Base-by-base conservation (phyloP, 2,113 vertebrate genomes). In the Podarcis raffonei region DNA sequence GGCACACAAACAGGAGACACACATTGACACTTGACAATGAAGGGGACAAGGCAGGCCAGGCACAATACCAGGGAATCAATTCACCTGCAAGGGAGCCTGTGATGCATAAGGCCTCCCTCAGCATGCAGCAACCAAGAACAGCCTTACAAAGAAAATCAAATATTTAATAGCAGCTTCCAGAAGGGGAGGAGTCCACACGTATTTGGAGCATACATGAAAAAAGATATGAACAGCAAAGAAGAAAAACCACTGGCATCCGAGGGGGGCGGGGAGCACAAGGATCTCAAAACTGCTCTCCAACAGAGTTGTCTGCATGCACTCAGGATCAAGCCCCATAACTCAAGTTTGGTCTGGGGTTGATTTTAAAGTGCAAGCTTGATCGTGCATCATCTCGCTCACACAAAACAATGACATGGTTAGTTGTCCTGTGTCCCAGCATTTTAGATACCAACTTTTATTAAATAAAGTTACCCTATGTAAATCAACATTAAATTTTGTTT, bases 151-250 rank as follows among this genome's bases (percentile, higher is more conserved):
- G 94, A 95, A 93, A 94, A 90, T 94, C 93, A 92, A 96, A 92
- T 53, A 91, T 97, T 97, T 97, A 97, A 97, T 97, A 93, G 91
- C 81, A 57, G 87, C 87, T 93, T 96, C 78, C 80, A 83, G 95
- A 94, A 92, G 90, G 87, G 69, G 65, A 93, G 85, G 85, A 89
- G 94, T 91, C 95, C 86, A 95, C 89, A 94, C 79, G 83, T 88
- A 94, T 93, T 93, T 90, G 93, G 94, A 93, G 91, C 86, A 94
- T 16, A 92, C 94, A 96, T 88, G 95, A 95, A 96, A 78, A 66
- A 94, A 94, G 93, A 87, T 72, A 93, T 25, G 91, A 81, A 95
- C 95, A 94, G 87, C 68, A 72, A 81, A 93, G 90, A 90, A 95
- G 94, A 84, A 92, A 93, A 90, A 85, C 93, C 87, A 90, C 75